Evolutionary conservation across 2,797 vertebrate genomes (phyloP), one percentile per base, ranked within the genome.

Genomic region (Zenarchopterus dispar): DNA sequence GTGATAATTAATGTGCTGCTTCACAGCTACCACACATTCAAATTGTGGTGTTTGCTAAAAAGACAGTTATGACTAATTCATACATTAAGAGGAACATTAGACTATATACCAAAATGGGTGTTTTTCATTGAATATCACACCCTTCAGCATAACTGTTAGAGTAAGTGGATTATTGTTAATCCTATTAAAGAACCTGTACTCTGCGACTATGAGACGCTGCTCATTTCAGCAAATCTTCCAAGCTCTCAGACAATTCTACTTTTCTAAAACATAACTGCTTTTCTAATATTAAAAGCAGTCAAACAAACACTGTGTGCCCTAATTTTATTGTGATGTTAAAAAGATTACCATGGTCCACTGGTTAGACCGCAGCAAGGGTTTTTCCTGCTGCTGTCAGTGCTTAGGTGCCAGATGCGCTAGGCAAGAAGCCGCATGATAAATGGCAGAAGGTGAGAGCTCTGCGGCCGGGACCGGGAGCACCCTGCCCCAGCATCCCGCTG

Each of bases 391-490:
- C 80, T 72, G 71, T 66, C 66, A 44, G 39, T 62, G 66, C 59
- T 60, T 36, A 78, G 75, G 84, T 89, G 90, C 88, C 91, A 89
- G 88, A 89, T 89, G 78, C 22, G 60, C 73, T 82, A 82, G 72
- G 78, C 77, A 56, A 87, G 67, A 63, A 74, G 71, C 77, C 41
- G 69, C 79, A 88, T 90, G 89, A 92, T 84, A 90, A 90, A 91
- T 91, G 89, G 89, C 89, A 91, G 75, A 74, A 87, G 89, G 83
- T 89, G 81, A 87, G 78, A 66, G 68, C 80, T 69, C 54, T 70
- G 75, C n/a, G 80, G 72, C 85, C 56, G 80, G 45, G 81, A 78
- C 77, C 49, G 39, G 82, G 85, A 84, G 79, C 84, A 66, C 81
- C 84, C 65, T 83, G 84, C 85, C 80, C 81, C 84, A 62, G 81